These are phyloP conservation scores for Coilia nasus DNA, from an alignment of 2,797 vertebrate genomes.

Conservation along the genomic window DNA sequence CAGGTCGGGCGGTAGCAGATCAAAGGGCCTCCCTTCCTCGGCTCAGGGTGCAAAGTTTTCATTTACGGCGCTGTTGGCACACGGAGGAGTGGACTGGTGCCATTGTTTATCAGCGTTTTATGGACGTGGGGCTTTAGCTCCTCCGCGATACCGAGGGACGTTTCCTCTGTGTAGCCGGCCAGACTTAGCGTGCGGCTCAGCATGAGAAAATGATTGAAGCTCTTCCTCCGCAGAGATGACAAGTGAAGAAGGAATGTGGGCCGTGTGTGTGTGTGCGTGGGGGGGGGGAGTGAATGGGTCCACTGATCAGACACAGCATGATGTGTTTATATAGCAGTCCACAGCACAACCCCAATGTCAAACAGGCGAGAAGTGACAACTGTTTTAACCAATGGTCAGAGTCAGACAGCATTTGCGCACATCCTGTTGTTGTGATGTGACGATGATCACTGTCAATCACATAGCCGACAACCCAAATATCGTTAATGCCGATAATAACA, in stretches of 20 bases:
- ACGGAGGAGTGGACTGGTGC: neutral
- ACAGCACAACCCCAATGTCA: too few relatives aligned
- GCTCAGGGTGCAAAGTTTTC: constrained; percentile 15
- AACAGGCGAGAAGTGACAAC: too few relatives aligned
- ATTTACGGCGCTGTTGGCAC: neutral
- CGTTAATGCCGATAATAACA: neutral
- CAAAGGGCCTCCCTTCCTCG: neutral
- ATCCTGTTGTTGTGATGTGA: neutral
- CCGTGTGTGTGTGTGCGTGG: too few relatives aligned
- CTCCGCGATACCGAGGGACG: neutral
- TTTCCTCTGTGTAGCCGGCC: neutral
- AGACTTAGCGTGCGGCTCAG: neutral
- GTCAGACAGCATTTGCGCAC: neutral
- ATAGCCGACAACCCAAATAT: neutral
- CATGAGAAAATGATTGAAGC: neutral
- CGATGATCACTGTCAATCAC: neutral
- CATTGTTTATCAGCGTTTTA: constrained; percentile 12
- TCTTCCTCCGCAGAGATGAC: neutral
- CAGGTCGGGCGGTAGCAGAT: neutral
- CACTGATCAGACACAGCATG: neutral
- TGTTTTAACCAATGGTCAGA: too few relatives aligned
- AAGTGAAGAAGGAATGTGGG: neutral
- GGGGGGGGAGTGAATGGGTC: neutral
- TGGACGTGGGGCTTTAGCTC: neutral
- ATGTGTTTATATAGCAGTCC: neutral